A percentile compares a stretch with the other conserved stretches of the same genome.
phyloP scores from a whole-genome alignment of 2,888 invertebrate genomes.

The Agelastica alni region DNA sequence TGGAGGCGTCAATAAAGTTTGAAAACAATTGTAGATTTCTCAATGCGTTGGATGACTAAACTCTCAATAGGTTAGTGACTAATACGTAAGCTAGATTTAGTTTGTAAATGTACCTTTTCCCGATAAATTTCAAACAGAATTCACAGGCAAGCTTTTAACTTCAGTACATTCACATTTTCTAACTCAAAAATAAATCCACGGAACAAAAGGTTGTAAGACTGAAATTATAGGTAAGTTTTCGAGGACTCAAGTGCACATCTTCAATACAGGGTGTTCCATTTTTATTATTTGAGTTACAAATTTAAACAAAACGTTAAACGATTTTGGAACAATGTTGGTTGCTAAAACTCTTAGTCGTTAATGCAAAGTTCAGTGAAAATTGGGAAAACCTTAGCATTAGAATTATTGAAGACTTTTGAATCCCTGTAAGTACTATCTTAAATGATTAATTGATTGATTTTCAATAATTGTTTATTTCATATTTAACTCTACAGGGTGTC shows the following conservation, averaged over 20 bases:
- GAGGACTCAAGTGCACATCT: not conserved
- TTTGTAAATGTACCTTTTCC: conserved; percentile 19
- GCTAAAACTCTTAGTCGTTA: too few relatives aligned
- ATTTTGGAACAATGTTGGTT: too few relatives aligned
- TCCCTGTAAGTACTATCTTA: too few relatives aligned
- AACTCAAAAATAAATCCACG: not conserved
- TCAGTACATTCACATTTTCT: not conserved
- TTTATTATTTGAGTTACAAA: not conserved
- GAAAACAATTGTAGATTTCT: conserved; percentile 10
- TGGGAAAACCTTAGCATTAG: too few relatives aligned
- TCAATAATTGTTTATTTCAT: too few relatives aligned
- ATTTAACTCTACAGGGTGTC: too few relatives aligned
- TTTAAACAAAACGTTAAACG: too few relatives aligned
- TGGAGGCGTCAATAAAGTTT: not conserved
- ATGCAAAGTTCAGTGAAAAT: too few relatives aligned
- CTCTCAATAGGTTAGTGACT: conserved; percentile 32
- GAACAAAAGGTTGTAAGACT: conserved; percentile 1
- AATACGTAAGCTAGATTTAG: conserved; percentile 27
- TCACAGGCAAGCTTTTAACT: conserved; percentile 9
- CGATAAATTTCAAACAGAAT: conserved; percentile 10
- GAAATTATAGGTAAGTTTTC: not conserved
- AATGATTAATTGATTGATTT: too few relatives aligned
- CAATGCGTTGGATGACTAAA: not conserved
- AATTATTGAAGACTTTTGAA: too few relatives aligned
- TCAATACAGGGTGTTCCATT: not conserved